Evolutionary conservation across 2,888 invertebrate genomes (phyloP).

Genomic region (Perizoma affinitatum): DNA sequence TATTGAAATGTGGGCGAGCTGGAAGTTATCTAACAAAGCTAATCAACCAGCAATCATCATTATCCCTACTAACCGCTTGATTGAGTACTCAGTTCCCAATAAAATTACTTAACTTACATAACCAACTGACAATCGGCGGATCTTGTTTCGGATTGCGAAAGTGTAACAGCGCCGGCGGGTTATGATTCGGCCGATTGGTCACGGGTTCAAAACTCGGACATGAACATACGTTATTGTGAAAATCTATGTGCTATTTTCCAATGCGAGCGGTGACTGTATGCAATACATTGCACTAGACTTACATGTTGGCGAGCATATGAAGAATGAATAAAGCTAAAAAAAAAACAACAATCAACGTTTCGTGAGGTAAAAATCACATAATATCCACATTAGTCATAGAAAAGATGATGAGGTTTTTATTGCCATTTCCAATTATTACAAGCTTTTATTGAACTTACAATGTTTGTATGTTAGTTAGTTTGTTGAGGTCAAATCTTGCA

Average conservation of each 20-base stretch:
- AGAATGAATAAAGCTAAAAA: background rate
- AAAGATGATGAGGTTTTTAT: too few relatives aligned
- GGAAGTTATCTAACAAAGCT: too few relatives aligned
- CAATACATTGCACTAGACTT: too few relatives aligned
- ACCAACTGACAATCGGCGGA: slow-evolving; percentile 23
- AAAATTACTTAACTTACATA: slow-evolving; percentile 9
- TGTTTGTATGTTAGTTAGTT: too few relatives aligned
- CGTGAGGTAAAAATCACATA: too few relatives aligned
- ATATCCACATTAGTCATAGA: too few relatives aligned
- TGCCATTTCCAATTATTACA: too few relatives aligned
- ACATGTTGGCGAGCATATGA: background rate
- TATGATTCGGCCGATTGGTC: slow-evolving; percentile 55
- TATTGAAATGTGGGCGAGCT: too few relatives aligned
- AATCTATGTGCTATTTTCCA: slow-evolving; percentile 20
- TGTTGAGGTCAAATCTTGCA: too few relatives aligned
- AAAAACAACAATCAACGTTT: too few relatives aligned
- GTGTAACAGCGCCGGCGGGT: slow-evolving; percentile 36
- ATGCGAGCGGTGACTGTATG: slow-evolving; percentile 6
- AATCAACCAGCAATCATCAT: slow-evolving; percentile 2
- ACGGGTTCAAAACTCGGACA: slow-evolving; percentile 48
- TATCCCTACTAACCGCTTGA: slow-evolving; percentile 10
- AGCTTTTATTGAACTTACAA: too few relatives aligned
- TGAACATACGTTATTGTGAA: slow-evolving; percentile 41
- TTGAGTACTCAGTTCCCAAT: slow-evolving; percentile 10
- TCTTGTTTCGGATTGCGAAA: slow-evolving; percentile 29